Evolutionary conservation across 2,888 invertebrate genomes (phyloP).

Genomic region (Cryptophagus acutangulus): DNA sequence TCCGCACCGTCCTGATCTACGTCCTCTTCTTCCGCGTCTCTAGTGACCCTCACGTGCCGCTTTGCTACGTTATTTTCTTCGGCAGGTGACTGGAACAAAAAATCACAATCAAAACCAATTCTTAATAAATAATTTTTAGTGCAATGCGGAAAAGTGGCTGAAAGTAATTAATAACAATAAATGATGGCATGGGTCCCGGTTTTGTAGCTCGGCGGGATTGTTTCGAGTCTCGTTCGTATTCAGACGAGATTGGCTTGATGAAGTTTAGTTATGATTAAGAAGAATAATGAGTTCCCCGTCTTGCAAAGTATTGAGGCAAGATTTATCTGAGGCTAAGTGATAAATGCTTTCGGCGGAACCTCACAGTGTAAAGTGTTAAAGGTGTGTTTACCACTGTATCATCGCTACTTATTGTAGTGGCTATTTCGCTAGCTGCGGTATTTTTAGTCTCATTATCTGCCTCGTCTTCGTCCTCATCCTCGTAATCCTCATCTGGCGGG

Average conservation of each 20-base stretch:
- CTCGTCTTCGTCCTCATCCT: constrained; percentile 52
- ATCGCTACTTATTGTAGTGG: constrained; percentile 6
- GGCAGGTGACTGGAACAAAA: constrained; percentile 38
- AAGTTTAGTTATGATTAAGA: constrained; percentile 17
- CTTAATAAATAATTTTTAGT: too few species aligned
- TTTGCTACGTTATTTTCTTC: constrained; percentile 36
- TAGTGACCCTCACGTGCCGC: constrained; percentile 38
- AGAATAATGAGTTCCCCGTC: constrained; percentile 16
- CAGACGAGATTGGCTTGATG: constrained; percentile 26
- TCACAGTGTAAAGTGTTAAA: constrained; percentile 33
- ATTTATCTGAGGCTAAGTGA: constrained; percentile 16
- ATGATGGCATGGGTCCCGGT: not conserved
- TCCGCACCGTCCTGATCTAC: constrained; percentile 43
- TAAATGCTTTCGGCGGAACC: constrained; percentile 17
- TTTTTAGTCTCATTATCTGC: constrained; percentile 6
- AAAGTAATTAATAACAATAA: not conserved
- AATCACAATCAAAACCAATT: constrained; percentile 10
- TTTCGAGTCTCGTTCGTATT: constrained; percentile 26
- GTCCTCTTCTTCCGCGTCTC: constrained; percentile 35
- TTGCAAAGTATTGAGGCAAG: constrained; percentile 31
- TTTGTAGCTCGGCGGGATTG: too few species aligned
- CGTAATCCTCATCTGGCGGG: constrained; percentile 62
- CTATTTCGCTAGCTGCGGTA: constrained; percentile 4
- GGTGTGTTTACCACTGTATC: constrained; percentile 20
- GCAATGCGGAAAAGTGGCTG: not conserved